These are phyloP conservation scores for Colletes gigas DNA, from an alignment of 1,140 invertebrate genomes.

Conservation along the genomic window DNA sequence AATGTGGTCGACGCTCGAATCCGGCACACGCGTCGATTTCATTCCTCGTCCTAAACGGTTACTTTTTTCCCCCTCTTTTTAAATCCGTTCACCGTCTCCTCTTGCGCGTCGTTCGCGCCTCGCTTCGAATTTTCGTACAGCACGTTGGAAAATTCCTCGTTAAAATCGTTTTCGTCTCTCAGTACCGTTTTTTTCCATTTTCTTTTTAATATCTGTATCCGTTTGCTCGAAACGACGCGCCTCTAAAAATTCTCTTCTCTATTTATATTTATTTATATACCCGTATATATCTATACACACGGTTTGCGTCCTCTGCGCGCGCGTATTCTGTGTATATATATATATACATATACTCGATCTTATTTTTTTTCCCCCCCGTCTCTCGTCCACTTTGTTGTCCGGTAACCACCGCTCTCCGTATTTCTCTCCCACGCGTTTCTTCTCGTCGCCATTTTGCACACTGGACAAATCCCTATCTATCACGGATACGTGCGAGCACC, in stretches of 20 bases:
- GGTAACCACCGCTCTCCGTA: conserved; percentile 1
- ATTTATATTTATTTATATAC: conserved; percentile 60
- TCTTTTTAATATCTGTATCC: neutral
- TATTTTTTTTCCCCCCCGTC: neutral
- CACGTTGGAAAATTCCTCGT: neutral
- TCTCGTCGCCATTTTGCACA: conserved; percentile 12
- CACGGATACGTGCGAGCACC: conserved; percentile 64
- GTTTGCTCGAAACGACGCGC: neutral
- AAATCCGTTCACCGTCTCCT: neutral
- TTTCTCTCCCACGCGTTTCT: neutral
- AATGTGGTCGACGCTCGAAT: conserved; percentile 74
- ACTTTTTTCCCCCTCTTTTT: conserved; percentile 13
- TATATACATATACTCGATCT: conserved; percentile 22
- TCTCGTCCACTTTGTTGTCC: neutral
- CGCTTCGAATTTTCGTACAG: neutral
- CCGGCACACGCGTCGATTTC: conserved; percentile 63
- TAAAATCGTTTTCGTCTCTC: neutral
- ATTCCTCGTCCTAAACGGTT: conserved; percentile 50
- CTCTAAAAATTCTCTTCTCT: conserved; percentile 41
- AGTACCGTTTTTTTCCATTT: conserved; percentile 17
- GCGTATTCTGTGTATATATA: conserved; percentile 5
- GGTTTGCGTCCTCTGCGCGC: neutral
- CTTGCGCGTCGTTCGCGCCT: neutral
- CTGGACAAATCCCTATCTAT: conserved; percentile 51
- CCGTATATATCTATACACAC: conserved; percentile 39